Conservation (phyloP, 1,140 invertebrate species). For the Dreissena polymorpha region DNA sequence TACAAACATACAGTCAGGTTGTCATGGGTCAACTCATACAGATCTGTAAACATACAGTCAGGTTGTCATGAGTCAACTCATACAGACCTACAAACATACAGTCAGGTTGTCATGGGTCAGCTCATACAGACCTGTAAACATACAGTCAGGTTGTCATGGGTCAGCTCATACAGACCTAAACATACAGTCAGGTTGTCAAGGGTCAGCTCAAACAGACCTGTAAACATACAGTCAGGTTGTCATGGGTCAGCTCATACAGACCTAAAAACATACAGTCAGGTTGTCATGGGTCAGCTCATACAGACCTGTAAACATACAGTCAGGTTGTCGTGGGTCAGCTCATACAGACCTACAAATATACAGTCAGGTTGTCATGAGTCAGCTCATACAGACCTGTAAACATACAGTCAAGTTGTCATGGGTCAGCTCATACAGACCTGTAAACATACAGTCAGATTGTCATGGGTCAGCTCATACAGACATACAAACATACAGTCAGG, state of each 20-base stretch:
- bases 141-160: slow-evolving; percentile 80
- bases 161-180: slow-evolving; percentile 76
- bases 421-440: slow-evolving; percentile 76
- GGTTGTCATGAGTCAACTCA: slow-evolving; percentile 78
- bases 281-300: slow-evolving; percentile 79
- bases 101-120: slow-evolving; percentile 80
- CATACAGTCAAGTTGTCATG: slow-evolving; percentile 80
- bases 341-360: too few relatives aligned
- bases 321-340: slow-evolving; percentile 78
- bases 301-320: too few relatives aligned
- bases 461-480: slow-evolving; percentile 76
- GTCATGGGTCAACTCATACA: slow-evolving; percentile 78
- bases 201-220: slow-evolving; percentile 75
- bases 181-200: slow-evolving; percentile 80
- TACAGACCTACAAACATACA: too few relatives aligned
- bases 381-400: slow-evolving; percentile 77
- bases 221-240: slow-evolving; percentile 81
- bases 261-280: too few relatives aligned
- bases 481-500: too few relatives aligned
- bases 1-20: slow-evolving; percentile 81
- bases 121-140: slow-evolving; percentile 74
- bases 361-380: slow-evolving; percentile 80
- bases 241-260: slow-evolving; percentile 76
- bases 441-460: slow-evolving; percentile 81
- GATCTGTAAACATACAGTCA: too few relatives aligned